Conservation (phyloP, 92 coral and sea anemone species). For the Palythoa caribaeorum region DNA sequence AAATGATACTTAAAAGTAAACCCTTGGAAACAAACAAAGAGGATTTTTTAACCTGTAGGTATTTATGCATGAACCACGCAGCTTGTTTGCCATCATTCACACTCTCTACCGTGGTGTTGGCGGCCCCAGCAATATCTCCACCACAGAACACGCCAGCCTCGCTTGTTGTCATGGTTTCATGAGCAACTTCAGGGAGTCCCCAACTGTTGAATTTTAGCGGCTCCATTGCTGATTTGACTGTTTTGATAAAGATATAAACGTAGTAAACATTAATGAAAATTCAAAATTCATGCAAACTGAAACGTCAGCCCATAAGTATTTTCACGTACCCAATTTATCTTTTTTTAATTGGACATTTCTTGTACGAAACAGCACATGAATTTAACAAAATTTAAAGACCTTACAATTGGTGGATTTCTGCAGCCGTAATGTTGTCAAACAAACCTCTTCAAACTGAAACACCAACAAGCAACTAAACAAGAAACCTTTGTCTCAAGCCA, state of each 20-base stretch:
- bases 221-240: constrained; percentile 84
- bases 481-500: too few species aligned
- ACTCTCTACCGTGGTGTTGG: constrained; percentile 96
- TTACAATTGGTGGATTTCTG: too few species aligned
- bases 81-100: constrained; percentile 98
- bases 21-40: too few species aligned
- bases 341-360: background rate
- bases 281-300: too few species aligned
- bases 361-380: too few species aligned
- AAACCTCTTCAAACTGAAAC: too few species aligned
- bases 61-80: constrained; percentile 89
- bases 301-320: too few species aligned
- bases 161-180: constrained; percentile 86
- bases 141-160: constrained; percentile 96
- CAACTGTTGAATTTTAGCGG: constrained; percentile 94
- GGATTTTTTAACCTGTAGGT: constrained; percentile 80
- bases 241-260: background rate
- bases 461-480: too few species aligned
- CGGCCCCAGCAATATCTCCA: constrained; percentile 96
- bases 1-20: too few species aligned
- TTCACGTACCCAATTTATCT: background rate
- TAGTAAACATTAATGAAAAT: too few species aligned
- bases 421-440: too few species aligned
- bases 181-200: constrained; percentile 94
- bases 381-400: too few species aligned